These are phyloP conservation scores for Parazoanthus swiftii DNA, from an alignment of 92 coral and sea anemone species.

Conservation along the genomic window DNA sequence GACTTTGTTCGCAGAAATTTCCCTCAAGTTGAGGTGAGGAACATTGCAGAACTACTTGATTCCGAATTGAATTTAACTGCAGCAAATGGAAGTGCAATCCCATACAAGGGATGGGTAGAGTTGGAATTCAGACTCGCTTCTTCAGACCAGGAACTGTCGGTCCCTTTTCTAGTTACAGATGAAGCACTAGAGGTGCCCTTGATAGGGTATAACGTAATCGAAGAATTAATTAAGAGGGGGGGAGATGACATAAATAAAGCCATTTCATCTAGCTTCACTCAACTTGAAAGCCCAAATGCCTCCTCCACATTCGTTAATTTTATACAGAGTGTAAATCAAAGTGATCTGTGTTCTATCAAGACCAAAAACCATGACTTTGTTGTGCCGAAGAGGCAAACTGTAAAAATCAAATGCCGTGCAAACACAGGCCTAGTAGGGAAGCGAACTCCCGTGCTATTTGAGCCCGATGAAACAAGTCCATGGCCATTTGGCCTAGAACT, in stretches of 20 bases:
- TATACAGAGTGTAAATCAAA: slow-evolving; percentile 5
- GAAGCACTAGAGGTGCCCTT: slow-evolving; percentile 49
- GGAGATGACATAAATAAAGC: slow-evolving; percentile 19
- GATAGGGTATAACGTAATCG: slow-evolving; percentile 52
- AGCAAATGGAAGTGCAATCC: no score
- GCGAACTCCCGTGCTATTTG: slow-evolving; percentile 45
- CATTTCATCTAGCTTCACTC: slow-evolving; percentile 22
- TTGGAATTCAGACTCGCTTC: no score
- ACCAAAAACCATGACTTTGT: slow-evolving; percentile 35
- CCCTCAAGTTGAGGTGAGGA: no score
- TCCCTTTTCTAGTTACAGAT: slow-evolving; percentile 36
- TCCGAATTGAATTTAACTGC: no score
- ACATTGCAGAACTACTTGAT: no score
- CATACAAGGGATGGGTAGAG: no score
- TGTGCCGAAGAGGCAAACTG: slow-evolving; percentile 35
- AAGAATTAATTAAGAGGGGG: slow-evolving; percentile 22
- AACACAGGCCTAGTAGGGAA: slow-evolving; percentile 47
- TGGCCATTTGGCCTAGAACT: slow-evolving; percentile 52
- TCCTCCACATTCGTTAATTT: slow-evolving; percentile 40
- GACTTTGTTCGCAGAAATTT: no score
- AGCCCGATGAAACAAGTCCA: slow-evolving; percentile 52
- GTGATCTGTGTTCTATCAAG: no score
- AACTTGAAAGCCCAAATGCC: slow-evolving; percentile 11
- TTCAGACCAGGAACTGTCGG: no score
- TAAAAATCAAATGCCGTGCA: slow-evolving; percentile 45